Percentiles rank a stretch among this genome's conserved stretches.
phyloP scores from a whole-genome alignment of 2,888 invertebrate species.

The Argyresthia goedartella region DNA sequence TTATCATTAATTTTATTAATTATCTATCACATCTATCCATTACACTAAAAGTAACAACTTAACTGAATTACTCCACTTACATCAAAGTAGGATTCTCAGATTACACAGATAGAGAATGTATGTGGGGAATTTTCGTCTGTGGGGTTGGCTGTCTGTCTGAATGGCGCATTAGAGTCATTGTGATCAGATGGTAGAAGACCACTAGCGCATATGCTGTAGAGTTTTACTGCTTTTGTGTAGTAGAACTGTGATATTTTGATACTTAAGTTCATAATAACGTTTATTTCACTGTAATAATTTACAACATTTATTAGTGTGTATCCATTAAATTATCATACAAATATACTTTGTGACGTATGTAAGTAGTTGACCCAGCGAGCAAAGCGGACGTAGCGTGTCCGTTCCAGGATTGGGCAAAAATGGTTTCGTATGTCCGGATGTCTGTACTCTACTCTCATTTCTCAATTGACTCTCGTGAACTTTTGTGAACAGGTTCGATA shows the following conservation, averaged over 20 bases:
- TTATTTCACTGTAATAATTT: not conserved
- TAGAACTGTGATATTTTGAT: conserved; percentile 26
- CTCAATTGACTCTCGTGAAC: too few relatives aligned
- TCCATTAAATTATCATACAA: too few relatives aligned
- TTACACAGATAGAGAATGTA: conserved; percentile 24
- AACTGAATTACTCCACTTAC: not conserved
- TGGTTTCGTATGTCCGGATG: too few relatives aligned
- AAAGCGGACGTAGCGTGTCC: too few relatives aligned
- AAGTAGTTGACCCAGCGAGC: too few relatives aligned
- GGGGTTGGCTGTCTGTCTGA: conserved; percentile 18
- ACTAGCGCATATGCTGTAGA: conserved; percentile 46
- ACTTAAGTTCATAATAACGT: conserved; percentile 11
- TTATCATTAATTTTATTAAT: too few relatives aligned
- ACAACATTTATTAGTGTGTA: not conserved
- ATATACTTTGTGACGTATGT: too few relatives aligned
- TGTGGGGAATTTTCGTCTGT: conserved; percentile 11
- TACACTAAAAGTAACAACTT: too few relatives aligned
- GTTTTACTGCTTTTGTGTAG: conserved; percentile 22
- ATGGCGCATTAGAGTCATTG: conserved; percentile 39
- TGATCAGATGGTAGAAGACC: conserved; percentile 52
- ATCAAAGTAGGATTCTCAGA: conserved; percentile 33
- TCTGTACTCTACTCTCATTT: too few relatives aligned
- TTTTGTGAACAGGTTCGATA: too few relatives aligned
- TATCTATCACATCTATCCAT: too few relatives aligned
- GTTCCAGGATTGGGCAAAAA: too few relatives aligned